These are phyloP conservation scores for Phoxinus dragarum DNA, from an alignment of 2,797 vertebrate species.

Conservation along the genomic window DNA sequence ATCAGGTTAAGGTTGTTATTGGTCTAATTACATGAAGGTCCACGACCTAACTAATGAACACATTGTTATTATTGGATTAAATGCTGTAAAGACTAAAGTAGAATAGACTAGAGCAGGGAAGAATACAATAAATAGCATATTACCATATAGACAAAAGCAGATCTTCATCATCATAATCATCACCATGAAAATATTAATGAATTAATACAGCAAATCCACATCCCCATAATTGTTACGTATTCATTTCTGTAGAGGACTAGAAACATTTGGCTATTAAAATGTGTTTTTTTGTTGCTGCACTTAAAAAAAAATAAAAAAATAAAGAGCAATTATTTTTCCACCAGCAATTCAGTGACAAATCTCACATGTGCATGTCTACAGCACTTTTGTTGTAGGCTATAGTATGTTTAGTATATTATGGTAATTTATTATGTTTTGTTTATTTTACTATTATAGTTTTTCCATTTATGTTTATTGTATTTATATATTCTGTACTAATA, in stretches of 20 bases:
- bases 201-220: not conserved
- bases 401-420: not conserved
- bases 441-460: not conserved
- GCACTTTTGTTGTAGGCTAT: too few relatives aligned
- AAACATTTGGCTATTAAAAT: too few relatives aligned
- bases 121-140: not conserved
- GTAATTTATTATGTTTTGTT: not conserved
- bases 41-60: not conserved
- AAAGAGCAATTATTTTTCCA: too few relatives aligned
- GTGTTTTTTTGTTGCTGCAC: too few relatives aligned
- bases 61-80: constrained; percentile 10
- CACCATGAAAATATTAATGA: not conserved
- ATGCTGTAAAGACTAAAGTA: not conserved
- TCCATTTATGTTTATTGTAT: not conserved
- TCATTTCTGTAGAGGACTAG: too few relatives aligned
- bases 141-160: not conserved
- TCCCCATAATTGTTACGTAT: too few relatives aligned
- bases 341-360: too few relatives aligned
- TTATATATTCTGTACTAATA: not conserved
- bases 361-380: too few relatives aligned
- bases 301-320: too few relatives aligned
- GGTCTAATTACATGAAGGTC: not conserved
- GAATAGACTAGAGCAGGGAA: not conserved
- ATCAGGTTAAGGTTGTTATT: not conserved
- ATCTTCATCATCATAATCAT: not conserved